Evolutionary conservation across 2,888 invertebrate genomes (phyloP).

Genomic region (Malthinus flaveolus): DNA sequence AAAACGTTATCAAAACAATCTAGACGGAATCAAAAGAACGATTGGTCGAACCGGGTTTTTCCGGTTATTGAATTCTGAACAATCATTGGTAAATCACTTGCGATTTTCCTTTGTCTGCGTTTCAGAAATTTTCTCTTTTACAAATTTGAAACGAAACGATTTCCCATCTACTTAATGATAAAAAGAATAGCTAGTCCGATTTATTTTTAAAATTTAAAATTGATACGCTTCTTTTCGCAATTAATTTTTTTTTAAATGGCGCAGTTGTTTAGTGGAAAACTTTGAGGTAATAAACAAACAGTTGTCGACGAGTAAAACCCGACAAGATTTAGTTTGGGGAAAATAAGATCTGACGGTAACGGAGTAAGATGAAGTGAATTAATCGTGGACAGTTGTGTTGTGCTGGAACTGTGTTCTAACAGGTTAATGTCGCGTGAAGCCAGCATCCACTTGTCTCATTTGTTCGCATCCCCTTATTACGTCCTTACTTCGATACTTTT

Average conservation of each 20-base stretch:
- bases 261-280: slow-evolving; percentile 11
- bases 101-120: slow-evolving; percentile 40
- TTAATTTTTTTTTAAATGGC: neutral
- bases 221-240: neutral
- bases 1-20: slow-evolving; percentile 50
- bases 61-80: slow-evolving; percentile 49
- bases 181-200: slow-evolving; percentile 5
- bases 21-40: slow-evolving; percentile 49
- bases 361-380: slow-evolving; percentile 42
- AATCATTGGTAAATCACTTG: slow-evolving; percentile 47
- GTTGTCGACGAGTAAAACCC: slow-evolving; percentile 25
- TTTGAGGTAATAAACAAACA: slow-evolving; percentile 21
- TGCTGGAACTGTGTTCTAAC: slow-evolving; percentile 47
- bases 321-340: slow-evolving; percentile 43
- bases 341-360: slow-evolving; percentile 40
- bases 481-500: slow-evolving; percentile 24
- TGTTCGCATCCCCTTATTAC: slow-evolving; percentile 39
- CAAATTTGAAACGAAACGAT: slow-evolving; percentile 26
- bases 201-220: neutral
- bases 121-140: slow-evolving; percentile 35
- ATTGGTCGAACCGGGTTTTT: slow-evolving; percentile 45
- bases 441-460: slow-evolving; percentile 50
- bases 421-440: slow-evolving; percentile 55
- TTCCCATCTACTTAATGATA: slow-evolving; percentile 23
- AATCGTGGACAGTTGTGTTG: slow-evolving; percentile 46